Evolutionary conservation across 2,797 vertebrate genomes (phyloP).

Genomic region (Clamator glandarius): DNA sequence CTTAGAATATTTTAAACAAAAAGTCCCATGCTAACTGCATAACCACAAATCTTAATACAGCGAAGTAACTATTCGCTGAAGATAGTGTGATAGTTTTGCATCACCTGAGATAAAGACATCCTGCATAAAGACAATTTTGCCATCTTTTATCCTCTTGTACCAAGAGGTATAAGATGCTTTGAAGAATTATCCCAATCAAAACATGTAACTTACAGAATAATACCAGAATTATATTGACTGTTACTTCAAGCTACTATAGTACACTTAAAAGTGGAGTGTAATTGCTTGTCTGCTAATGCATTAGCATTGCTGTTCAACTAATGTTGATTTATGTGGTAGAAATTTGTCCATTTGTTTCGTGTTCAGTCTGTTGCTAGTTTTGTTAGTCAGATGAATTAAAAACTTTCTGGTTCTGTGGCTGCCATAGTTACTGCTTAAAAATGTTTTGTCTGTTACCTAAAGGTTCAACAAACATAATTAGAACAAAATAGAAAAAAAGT

Average conservation of each 20-base stretch:
- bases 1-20: not conserved
- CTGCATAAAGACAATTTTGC: not conserved
- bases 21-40: not conserved
- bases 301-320: not conserved
- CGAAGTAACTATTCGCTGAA: not conserved
- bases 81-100: not conserved
- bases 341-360: not conserved
- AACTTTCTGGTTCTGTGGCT: not conserved
- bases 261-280: not conserved
- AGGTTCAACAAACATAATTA: not conserved
- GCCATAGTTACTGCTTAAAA: not conserved
- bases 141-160: not conserved
- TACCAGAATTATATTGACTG: not conserved
- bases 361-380: not conserved
- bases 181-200: not conserved
- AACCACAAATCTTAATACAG: not conserved
- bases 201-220: not conserved
- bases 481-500: not conserved
- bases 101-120: not conserved
- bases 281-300: not conserved
- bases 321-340: not conserved
- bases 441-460: not conserved
- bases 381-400: not conserved
- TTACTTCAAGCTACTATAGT: not conserved
- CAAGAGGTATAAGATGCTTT: not conserved